Base-by-base conservation (phyloP, 2,113 vertebrate genomes). In the Solenodon paradoxus region DNA sequence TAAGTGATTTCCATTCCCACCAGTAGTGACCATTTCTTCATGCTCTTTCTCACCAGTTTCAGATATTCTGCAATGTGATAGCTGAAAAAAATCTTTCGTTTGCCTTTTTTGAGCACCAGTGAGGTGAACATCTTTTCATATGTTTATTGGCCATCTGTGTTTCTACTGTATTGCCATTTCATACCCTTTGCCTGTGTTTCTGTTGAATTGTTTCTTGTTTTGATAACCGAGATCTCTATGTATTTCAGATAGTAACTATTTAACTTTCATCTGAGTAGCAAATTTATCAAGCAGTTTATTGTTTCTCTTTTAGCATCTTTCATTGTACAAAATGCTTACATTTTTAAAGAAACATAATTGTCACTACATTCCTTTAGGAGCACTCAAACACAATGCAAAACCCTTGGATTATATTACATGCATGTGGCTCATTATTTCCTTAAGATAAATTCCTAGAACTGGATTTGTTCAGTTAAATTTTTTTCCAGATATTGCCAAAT, bases 241-340 rank as follows among this genome's bases (percentile, higher is more conserved):
- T 81, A 49, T 88, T 86, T 88, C 40, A 7, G 19, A 69, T 42
- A 79, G 35, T 42, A 92, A 74, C 22, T 49, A 51, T 69, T 45
- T 75, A 88, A 68, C 9, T 53, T 4, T 57, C 68, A 88, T 35
- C 57, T 87, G 10, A 61, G 26, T 83, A 92, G 35, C 45, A 92
- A 64, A 87, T 69, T 51, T 8, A 61, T 66, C 72, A 66, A 88
- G 32, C 7, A 32, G 35, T 71, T 86, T 86, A 69, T 71, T 72
- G 26, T 81, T 93, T 95, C 42, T 45, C 28, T 74, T 85, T 94
- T 79, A n/a, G 49, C 89, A n/a, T 90, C n/a, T 88, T 95, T 59
- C 5, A 9, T 35, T 30, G 11, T 45, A 74, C 3, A 83, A 32
- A 83, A 45, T 64, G 3, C 49, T 86, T 78, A 19, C 3, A 6